Evolutionary conservation across 2,797 vertebrate species (phyloP).

Genomic region (Leuciscus waleckii): DNA sequence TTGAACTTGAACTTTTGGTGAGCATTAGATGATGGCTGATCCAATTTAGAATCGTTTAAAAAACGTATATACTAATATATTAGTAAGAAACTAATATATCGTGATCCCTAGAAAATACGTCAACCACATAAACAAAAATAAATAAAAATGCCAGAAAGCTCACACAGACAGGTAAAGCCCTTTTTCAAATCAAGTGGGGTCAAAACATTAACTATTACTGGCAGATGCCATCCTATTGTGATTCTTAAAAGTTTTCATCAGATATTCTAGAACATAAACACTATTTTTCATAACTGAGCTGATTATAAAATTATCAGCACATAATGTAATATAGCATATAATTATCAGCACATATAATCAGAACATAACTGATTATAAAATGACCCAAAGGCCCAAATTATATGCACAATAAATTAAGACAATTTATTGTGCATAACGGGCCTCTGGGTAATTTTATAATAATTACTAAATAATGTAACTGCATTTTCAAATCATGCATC

Average conservation of each 20-base stretch:
- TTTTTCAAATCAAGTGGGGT: not conserved
- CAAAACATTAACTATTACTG: not conserved
- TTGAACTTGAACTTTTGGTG: not conserved
- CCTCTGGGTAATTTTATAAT: not conserved
- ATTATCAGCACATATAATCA: no score
- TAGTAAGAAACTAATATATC: no score
- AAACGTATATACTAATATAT: no score
- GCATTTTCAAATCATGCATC: not conserved
- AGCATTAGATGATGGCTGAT: not conserved
- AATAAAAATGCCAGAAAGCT: not conserved
- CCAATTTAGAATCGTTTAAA: no score
- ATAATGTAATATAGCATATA: no score
- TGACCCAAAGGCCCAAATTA: not conserved
- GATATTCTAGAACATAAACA: conserved; percentile 3
- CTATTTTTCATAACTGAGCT: not conserved
- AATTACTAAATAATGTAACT: not conserved
- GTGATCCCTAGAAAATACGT: no score
- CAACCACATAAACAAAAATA: no score
- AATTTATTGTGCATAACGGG: not conserved
- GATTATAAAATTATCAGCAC: no score
- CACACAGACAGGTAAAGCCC: not conserved
- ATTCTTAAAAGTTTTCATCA: not conserved
- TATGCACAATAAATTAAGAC: not conserved
- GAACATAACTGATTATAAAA: not conserved
- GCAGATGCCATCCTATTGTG: not conserved